These are phyloP conservation scores for Terebella lapidaria DNA, from an alignment of 2,888 invertebrate genomes.

Conservation along the genomic window DNA sequence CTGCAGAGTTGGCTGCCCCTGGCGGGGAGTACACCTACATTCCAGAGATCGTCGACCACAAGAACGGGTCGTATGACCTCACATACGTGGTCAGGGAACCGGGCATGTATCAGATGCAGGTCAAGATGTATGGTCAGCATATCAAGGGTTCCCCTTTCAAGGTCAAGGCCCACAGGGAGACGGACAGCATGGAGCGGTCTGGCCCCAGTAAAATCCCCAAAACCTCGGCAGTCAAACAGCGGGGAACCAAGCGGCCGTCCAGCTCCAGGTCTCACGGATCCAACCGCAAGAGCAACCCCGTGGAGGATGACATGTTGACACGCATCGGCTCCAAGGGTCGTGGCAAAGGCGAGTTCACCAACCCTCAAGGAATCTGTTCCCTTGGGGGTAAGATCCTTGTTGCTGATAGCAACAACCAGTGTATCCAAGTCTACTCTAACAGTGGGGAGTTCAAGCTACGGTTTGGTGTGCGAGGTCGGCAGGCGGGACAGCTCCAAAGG, in stretches of 20 bases:
- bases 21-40: conserved; percentile 4
- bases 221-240: conserved; percentile 48
- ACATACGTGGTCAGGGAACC: conserved; percentile 50
- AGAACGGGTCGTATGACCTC: conserved; percentile 42
- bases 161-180: conserved; percentile 41
- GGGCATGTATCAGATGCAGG: conserved; percentile 50
- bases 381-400: conserved; percentile 53
- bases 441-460: conserved; percentile 54
- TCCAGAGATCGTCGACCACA: conserved; percentile 21
- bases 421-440: conserved; percentile 46
- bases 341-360: conserved; percentile 57
- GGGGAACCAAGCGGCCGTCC: conserved; percentile 51
- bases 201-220: conserved; percentile 44
- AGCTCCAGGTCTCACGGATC: conserved; percentile 53
- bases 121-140: conserved; percentile 52
- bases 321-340: conserved; percentile 56
- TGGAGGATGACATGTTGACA: conserved; percentile 56
- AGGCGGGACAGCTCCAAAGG: conserved; percentile 56
- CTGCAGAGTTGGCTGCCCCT: conserved; percentile 30
- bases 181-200: conserved; percentile 35
- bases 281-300: conserved; percentile 48
- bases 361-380: conserved; percentile 57
- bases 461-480: conserved; percentile 53
- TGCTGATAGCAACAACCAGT: conserved; percentile 57
- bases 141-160: conserved; percentile 55